These are phyloP conservation scores for Semicossyphus pulcher DNA, from an alignment of 2,113 vertebrate genomes.

Conservation along the genomic window DNA sequence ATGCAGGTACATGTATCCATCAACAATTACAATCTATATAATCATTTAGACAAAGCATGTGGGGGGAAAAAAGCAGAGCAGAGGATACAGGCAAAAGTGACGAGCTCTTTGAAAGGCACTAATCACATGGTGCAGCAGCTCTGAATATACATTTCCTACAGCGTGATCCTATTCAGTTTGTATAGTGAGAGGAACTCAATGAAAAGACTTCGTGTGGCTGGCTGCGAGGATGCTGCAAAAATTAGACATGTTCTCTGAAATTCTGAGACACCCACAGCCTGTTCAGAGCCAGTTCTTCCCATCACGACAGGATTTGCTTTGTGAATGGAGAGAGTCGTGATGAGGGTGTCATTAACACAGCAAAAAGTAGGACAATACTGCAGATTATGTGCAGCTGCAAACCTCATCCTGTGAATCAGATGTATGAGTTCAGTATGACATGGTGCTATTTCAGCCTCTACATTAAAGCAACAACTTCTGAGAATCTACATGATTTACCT, in stretches of 20 bases:
- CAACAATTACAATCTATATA: constrained; percentile 10
- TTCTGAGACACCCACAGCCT: constrained; percentile 66
- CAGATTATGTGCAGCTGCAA: constrained; percentile 77
- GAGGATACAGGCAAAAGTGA: constrained; percentile 13
- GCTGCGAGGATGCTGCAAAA: constrained; percentile 59
- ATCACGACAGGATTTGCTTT: constrained; percentile 73
- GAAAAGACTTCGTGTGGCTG: constrained; percentile 54
- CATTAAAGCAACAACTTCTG: constrained; percentile 18
- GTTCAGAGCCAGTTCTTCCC: constrained; percentile 66
- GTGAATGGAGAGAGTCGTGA: constrained; percentile 81
- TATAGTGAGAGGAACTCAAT: constrained; percentile 51
- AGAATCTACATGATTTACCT: not conserved
- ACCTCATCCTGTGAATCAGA: constrained; percentile 59
- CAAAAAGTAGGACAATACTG: constrained; percentile 63
- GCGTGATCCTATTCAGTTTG: constrained; percentile 39
- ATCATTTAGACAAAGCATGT: constrained; percentile 5
- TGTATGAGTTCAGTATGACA: constrained; percentile 32
- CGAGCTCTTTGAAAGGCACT: constrained; percentile 47
- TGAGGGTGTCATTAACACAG: constrained; percentile 72
- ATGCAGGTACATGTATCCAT: constrained; percentile 24
- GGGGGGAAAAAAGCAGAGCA: constrained; percentile 8
- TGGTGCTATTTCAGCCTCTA: constrained; percentile 26
- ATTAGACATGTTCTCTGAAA: constrained; percentile 50
- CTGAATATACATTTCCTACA: constrained; percentile 69
- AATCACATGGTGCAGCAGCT: constrained; percentile 59